phyloP scores from a whole-genome alignment of 2,888 invertebrate genomes.

The Parnassius smintheus region DNA sequence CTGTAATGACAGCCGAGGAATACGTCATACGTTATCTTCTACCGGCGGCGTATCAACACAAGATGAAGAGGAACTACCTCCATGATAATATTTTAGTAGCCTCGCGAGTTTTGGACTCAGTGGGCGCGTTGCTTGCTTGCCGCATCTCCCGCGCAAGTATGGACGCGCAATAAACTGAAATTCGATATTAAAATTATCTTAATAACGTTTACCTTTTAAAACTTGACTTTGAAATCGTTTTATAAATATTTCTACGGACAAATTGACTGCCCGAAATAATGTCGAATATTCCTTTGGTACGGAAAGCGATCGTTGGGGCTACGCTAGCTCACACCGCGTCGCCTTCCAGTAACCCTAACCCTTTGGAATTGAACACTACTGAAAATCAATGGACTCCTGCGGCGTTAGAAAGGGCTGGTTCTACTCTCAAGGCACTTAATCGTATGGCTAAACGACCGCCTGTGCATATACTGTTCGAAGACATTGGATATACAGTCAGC shows the following conservation, averaged over 20 bases:
- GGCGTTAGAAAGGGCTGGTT: slow-evolving; percentile 72
- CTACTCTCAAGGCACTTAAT: slow-evolving; percentile 75
- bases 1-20: neutral
- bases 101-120: slow-evolving; percentile 34
- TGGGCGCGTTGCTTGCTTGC: slow-evolving; percentile 44
- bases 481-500: slow-evolving; percentile 77
- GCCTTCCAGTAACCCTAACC: slow-evolving; percentile 31
- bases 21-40: neutral
- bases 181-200: slow-evolving; percentile 23
- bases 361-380: slow-evolving; percentile 25
- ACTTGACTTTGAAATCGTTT: slow-evolving; percentile 27
- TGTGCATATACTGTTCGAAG: slow-evolving; percentile 82
- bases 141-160: slow-evolving; percentile 43
- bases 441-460: slow-evolving; percentile 81
- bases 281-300: slow-evolving; percentile 65
- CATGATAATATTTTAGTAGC: slow-evolving; percentile 36
- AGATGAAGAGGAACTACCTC: neutral
- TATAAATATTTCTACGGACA: slow-evolving; percentile 5
- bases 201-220: slow-evolving; percentile 22
- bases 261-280: slow-evolving; percentile 42
- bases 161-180: slow-evolving; percentile 19
- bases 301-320: slow-evolving; percentile 67
- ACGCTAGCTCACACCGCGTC: slow-evolving; percentile 51
- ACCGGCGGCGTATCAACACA: neutral
- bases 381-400: slow-evolving; percentile 71